Percentiles rank a stretch among this genome's conserved stretches.
These are phyloP conservation scores for Microdon myrmicae DNA, from an alignment of 2,888 invertebrate genomes.

Conservation along the genomic window DNA sequence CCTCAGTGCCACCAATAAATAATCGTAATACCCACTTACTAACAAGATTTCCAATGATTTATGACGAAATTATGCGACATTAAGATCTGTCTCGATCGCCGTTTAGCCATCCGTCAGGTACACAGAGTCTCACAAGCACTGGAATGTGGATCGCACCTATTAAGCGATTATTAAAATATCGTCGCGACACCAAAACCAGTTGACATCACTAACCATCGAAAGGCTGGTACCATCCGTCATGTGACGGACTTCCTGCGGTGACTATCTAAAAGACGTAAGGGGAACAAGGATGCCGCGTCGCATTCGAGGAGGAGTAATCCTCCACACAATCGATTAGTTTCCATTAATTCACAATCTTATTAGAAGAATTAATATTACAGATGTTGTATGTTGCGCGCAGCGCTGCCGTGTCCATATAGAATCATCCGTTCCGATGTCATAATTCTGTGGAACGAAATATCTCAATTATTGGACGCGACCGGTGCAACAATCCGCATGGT, in stretches of 20 bases:
- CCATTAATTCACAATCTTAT: constrained; percentile 52
- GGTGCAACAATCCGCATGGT: constrained; percentile 29
- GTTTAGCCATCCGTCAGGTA: constrained; percentile 37
- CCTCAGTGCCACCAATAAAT: constrained; percentile 47
- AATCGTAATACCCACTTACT: constrained; percentile 52
- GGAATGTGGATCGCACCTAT: constrained; percentile 53
- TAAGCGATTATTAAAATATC: constrained; percentile 51
- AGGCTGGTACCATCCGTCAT: constrained; percentile 35
- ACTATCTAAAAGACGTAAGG: not conserved
- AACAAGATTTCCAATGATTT: constrained; percentile 49
- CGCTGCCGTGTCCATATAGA: constrained; percentile 36
- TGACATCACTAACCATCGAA: constrained; percentile 30
- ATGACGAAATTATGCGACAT: constrained; percentile 50
- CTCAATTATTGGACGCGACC: constrained; percentile 38
- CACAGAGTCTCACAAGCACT: constrained; percentile 8
- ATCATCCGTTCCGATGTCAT: constrained; percentile 52
- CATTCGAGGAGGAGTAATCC: constrained; percentile 46
- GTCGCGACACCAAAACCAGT: constrained; percentile 52
- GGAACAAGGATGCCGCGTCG: constrained; percentile 17
- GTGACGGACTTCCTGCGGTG: constrained; percentile 37
- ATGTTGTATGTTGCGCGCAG: constrained; percentile 43
- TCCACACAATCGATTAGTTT: constrained; percentile 49
- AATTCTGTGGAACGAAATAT: constrained; percentile 47
- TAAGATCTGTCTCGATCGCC: constrained; percentile 51
- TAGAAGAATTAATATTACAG: constrained; percentile 50